Percentiles rank a stretch among this genome's conserved stretches.
Evolutionary conservation across 2,888 invertebrate species (phyloP).

Genomic region (Cremastinae sp.): DNA sequence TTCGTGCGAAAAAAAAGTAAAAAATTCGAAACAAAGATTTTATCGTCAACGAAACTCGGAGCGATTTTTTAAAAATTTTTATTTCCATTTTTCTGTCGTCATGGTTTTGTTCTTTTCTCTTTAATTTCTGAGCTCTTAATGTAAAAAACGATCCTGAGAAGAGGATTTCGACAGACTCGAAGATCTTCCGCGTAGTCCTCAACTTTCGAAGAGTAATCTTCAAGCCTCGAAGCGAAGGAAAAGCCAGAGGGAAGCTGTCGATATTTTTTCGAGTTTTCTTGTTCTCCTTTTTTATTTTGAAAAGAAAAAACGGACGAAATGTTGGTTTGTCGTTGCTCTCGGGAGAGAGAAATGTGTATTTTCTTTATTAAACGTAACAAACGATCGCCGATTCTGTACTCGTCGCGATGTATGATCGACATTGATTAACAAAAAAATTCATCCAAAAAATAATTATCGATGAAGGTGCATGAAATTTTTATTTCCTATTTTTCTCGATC

Average conservation of each 20-base stretch:
- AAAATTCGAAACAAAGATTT: not conserved
- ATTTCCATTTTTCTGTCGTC: constrained; percentile 13
- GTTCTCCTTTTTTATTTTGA: too few species aligned
- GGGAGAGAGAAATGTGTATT: not conserved
- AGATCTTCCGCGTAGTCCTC: constrained; percentile 7
- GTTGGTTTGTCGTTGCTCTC: too few species aligned
- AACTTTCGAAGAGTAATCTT: constrained; percentile 28
- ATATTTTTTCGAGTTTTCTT: constrained; percentile 1
- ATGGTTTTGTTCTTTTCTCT: not conserved
- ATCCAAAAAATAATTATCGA: not conserved
- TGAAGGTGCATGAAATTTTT: not conserved
- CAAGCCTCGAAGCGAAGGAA: constrained; percentile 22
- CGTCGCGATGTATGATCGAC: not conserved
- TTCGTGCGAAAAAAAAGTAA: not conserved
- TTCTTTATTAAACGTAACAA: constrained; percentile 5
- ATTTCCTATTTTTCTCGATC: too few species aligned
- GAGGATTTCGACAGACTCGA: constrained; percentile 33
- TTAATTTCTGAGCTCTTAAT: not conserved
- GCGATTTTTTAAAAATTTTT: not conserved
- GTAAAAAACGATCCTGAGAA: constrained; percentile 12
- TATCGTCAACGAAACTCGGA: too few species aligned
- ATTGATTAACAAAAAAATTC: not conserved
- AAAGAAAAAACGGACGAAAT: too few species aligned
- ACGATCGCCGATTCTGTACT: not conserved
- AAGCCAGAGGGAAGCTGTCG: not conserved